phyloP scores from a whole-genome alignment of 2,797 vertebrate species.

The Brachymystax lenok region DNA sequence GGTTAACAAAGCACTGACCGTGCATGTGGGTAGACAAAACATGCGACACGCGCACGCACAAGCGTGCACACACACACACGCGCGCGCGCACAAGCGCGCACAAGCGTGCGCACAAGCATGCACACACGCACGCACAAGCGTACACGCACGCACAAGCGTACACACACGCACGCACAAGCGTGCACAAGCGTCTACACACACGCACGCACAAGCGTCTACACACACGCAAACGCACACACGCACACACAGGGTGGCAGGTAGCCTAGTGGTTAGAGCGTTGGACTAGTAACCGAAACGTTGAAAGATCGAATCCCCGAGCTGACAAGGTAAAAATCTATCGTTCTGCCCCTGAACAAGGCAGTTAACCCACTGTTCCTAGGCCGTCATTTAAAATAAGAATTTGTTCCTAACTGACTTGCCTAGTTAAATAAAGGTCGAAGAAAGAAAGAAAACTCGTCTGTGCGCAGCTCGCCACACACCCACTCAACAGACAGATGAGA shows the following conservation, averaged over 20 bases:
- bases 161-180: background rate
- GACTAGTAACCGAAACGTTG: no score
- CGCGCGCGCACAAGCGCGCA: no score
- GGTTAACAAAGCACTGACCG: background rate
- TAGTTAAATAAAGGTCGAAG: no score
- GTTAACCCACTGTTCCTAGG: no score
- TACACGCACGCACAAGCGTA: background rate
- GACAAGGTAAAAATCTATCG: no score
- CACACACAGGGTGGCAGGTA: background rate
- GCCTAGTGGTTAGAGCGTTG: no score
- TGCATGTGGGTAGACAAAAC: background rate
- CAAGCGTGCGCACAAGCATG: background rate
- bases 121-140: background rate
- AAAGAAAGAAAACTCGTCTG: background rate
- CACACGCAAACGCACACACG: constrained; percentile 5
- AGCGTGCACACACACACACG: background rate
- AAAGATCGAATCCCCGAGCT: no score
- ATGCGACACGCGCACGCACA: background rate
- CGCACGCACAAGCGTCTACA: background rate
- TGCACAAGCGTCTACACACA: no score
- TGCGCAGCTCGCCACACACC: constrained; percentile 22
- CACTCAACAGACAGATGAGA: constrained; percentile 13
- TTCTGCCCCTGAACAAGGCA: no score
- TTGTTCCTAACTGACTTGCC: no score
- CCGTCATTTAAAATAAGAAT: no score